These are phyloP conservation scores for Ctenodactylus gundi DNA, from an alignment of 2,113 vertebrate genomes.

Conservation along the genomic window DNA sequence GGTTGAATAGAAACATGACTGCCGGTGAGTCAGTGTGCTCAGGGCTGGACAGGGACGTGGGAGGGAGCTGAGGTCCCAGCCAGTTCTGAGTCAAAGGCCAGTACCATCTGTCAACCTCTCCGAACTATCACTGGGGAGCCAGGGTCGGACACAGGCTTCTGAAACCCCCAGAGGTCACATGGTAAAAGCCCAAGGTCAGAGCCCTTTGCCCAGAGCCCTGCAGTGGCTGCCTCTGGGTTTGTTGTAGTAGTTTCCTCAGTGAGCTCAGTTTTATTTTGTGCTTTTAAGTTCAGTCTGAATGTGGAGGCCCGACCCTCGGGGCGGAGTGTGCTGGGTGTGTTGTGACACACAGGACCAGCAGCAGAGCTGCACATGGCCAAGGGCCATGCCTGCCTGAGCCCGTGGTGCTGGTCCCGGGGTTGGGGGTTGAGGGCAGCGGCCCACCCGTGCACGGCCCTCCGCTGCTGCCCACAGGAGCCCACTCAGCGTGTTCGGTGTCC, in stretches of 20 bases:
- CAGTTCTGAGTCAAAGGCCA: not conserved
- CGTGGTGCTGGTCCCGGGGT: no score
- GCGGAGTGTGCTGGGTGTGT: not conserved
- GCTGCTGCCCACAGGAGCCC: no score
- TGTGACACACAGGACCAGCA: not conserved
- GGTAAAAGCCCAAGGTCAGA: not conserved
- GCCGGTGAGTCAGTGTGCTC: constrained; percentile 81
- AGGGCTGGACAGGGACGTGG: not conserved
- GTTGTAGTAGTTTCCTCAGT: not conserved
- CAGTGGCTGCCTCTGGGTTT: no score
- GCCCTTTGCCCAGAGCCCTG: not conserved
- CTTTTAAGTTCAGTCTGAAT: not conserved
- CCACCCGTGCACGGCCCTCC: no score
- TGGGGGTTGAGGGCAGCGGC: no score
- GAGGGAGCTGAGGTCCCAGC: not conserved
- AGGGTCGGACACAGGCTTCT: not conserved
- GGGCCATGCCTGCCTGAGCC: no score
- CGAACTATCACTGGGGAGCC: not conserved
- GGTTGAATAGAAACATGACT: constrained; percentile 90
- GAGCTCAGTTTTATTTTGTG: not conserved
- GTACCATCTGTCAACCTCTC: not conserved
- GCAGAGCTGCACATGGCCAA: not conserved
- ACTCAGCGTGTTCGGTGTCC: no score
- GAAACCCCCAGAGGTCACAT: no score
- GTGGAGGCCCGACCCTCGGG: not conserved